Evolutionary conservation across 2,797 vertebrate genomes (phyloP), one percentile per base, ranked within the genome.

Genomic region (Spinus olivaceus): DNA sequence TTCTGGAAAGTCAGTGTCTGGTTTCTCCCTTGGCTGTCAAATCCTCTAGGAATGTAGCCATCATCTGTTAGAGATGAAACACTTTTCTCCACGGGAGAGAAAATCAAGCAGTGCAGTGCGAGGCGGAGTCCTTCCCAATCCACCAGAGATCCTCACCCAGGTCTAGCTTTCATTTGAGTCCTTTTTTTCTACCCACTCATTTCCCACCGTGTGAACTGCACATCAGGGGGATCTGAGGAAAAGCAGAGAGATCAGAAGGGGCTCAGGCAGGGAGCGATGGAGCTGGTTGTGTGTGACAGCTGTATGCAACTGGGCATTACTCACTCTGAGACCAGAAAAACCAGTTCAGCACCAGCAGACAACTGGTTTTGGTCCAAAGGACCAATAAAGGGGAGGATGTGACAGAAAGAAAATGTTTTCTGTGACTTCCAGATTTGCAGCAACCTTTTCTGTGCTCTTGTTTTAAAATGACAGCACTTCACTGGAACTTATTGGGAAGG

Each of bases 111-210:
- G 67, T 50, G 56, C n/a, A 37, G 30, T 93, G 63, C 92, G 74
- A 86, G 86, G 51, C 22, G 7, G 39, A 96, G 69, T 65, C 37
- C 35, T 86, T 90, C 69, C 74, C 69, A 90, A 18, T 71, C 90
- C 89, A 90, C 76, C 41, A 86, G 88, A 96, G 76, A 95, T 56
- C 65, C 67, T 78, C 4, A 3, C 42, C 73, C 92, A 69, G 18
- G 60, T 93, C 94, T 89, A 66, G 74, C 78, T 97, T 96, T 92
- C 60, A 78, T 93, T 69, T 83, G 23, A 78, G 41, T 42, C 16
- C n/a, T 88, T 94, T 96, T 96, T 78, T 92, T 69, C 87, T 90
- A 71, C 77, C 81, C 82, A 82, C 84, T 96, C 61, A 86, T 94
- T 97, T 95, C 70, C 53, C 78, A 41, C 6, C 44, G 41, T 86